These are phyloP conservation scores for Poecilia velifera DNA, from an alignment of 2,797 vertebrate genomes.

Conservation along the genomic window DNA sequence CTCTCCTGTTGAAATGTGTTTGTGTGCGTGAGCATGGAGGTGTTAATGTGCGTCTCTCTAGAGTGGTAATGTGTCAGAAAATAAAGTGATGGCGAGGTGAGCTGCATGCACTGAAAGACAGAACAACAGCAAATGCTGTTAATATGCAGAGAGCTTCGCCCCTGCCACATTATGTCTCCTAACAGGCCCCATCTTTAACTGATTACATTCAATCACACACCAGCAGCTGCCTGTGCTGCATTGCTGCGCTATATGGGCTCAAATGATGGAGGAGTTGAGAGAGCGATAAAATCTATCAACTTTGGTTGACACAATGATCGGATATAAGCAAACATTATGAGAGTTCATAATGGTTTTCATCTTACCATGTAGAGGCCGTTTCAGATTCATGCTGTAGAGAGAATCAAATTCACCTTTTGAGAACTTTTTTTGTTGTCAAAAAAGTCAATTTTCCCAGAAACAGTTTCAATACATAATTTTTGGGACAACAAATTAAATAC, in stretches of 20 bases:
- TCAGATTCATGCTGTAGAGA: not conserved
- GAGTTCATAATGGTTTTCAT: not conserved
- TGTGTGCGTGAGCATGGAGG: constrained; percentile 6
- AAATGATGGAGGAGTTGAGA: not conserved
- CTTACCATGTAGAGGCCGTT: not conserved
- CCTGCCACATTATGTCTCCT: constrained; percentile 48
- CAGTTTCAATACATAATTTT: not conserved
- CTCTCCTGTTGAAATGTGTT: constrained; percentile 47
- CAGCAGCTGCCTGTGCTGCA: constrained; percentile 29
- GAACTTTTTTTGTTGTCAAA: not conserved
- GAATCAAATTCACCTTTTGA: not conserved
- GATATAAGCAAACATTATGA: not conserved
- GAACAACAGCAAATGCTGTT: constrained; percentile 37
- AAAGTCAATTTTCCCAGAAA: not conserved
- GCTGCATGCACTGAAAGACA: constrained; percentile 12
- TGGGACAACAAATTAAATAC: not conserved
- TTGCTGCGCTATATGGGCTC: constrained; percentile 13
- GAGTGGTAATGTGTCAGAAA: constrained; percentile 50
- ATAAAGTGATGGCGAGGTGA: constrained; percentile 46
- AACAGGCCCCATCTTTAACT: constrained; percentile 50
- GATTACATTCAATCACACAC: constrained; percentile 39
- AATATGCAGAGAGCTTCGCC: constrained; percentile 31
- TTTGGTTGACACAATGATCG: constrained; percentile 3
- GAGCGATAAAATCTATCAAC: not conserved
- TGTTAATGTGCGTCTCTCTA: constrained; percentile 42